Evolutionary conservation across 2,797 vertebrate genomes (phyloP).

Genomic region (Spheniscus humboldti): DNA sequence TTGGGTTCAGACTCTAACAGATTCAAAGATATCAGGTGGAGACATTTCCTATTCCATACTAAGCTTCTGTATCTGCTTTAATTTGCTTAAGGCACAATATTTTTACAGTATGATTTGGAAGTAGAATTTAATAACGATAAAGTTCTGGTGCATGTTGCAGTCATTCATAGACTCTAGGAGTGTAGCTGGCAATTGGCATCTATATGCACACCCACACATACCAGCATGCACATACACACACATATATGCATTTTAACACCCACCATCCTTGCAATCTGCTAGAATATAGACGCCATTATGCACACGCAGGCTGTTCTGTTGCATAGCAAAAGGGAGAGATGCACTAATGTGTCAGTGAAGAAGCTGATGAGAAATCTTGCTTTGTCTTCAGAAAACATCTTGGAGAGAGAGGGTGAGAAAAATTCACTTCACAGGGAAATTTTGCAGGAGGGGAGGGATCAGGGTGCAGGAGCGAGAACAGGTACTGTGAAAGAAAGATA

Average conservation of each 20-base stretch:
- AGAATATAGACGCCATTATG: neutral
- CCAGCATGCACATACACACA: neutral
- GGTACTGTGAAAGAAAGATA: neutral
- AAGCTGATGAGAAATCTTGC: conserved; percentile 2
- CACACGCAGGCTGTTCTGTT: neutral
- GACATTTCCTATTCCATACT: neutral
- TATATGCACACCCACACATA: neutral
- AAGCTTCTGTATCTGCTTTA: neutral
- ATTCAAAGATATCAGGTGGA: neutral
- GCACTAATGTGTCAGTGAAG: neutral
- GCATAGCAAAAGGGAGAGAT: neutral
- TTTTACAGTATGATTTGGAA: neutral
- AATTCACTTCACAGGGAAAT: neutral
- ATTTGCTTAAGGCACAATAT: conserved; percentile 37
- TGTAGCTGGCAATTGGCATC: neutral
- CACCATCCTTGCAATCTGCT: neutral
- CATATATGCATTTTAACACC: neutral
- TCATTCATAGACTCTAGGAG: neutral
- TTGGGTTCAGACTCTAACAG: neutral
- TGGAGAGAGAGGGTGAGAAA: neutral
- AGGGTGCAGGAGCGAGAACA: neutral
- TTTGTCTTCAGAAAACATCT: neutral
- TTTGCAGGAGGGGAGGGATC: neutral
- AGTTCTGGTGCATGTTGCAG: neutral
- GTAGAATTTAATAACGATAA: neutral